Percentiles rank a stretch among this genome's conserved stretches.
phyloP scores from a whole-genome alignment of 2,888 invertebrate genomes.

The Chaetogeoica ovagalla region DNA sequence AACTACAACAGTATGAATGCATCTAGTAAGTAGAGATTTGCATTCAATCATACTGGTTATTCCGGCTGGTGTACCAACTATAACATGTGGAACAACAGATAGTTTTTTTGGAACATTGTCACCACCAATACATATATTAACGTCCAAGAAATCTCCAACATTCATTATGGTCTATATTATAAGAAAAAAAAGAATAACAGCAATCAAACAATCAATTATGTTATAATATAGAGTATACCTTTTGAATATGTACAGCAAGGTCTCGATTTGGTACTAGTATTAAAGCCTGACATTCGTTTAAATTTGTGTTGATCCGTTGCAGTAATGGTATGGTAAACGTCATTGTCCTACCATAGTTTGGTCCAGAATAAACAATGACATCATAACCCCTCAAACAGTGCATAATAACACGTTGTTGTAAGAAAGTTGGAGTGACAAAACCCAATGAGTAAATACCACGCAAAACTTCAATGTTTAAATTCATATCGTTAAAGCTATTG shows the following conservation, averaged over 20 bases:
- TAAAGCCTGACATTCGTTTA: slow-evolving; percentile 34
- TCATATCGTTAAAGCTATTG: slow-evolving; percentile 31
- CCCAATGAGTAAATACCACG: slow-evolving; percentile 44
- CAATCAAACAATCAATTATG: background rate
- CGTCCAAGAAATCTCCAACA: slow-evolving; percentile 25
- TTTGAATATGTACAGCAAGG: slow-evolving; percentile 31
- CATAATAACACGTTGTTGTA: slow-evolving; percentile 22
- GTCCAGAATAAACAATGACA: slow-evolving; percentile 23
- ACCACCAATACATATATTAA: slow-evolving; percentile 42
- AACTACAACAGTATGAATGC: slow-evolving; percentile 23
- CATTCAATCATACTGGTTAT: slow-evolving; percentile 34
- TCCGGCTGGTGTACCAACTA: slow-evolving; percentile 35
- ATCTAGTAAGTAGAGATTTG: slow-evolving; percentile 12
- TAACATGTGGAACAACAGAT: slow-evolving; percentile 20
- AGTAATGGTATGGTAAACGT: slow-evolving; percentile 35
- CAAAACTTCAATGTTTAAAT: slow-evolving; percentile 38
- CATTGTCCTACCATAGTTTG: slow-evolving; percentile 23
- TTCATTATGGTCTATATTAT: slow-evolving; percentile 13
- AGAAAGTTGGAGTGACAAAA: slow-evolving; percentile 19
- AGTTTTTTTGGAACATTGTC: slow-evolving; percentile 37
- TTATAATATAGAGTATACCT: slow-evolving; percentile 5
- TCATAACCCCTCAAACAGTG: slow-evolving; percentile 28
- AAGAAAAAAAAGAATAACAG: background rate
- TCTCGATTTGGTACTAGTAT: slow-evolving; percentile 31
- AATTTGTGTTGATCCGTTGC: slow-evolving; percentile 17